Evolutionary conservation across 2,888 invertebrate genomes (phyloP).

Genomic region (Cosmia pyralina): DNA sequence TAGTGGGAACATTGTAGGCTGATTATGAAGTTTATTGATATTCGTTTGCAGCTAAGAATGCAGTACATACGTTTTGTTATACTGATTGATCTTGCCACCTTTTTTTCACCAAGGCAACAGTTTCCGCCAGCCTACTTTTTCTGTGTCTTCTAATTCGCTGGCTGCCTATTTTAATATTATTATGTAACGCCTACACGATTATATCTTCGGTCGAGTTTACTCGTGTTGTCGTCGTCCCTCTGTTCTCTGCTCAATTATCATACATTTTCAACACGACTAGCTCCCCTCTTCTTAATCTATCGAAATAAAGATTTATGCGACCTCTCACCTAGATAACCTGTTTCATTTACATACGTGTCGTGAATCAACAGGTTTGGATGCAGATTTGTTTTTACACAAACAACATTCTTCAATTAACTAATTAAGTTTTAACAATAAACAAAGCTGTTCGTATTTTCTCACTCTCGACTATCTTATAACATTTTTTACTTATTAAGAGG

Average conservation of each 20-base stretch:
- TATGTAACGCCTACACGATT: not conserved
- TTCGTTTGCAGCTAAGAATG: too few species aligned
- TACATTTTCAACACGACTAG: constrained; percentile 54
- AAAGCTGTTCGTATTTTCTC: too few species aligned
- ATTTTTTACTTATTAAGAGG: too few species aligned
- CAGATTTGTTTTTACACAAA: not conserved
- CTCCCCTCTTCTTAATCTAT: constrained; percentile 13
- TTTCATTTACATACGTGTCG: constrained; percentile 28
- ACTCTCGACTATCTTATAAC: too few species aligned
- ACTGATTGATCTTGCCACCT: too few species aligned
- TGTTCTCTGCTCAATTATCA: constrained; percentile 21
- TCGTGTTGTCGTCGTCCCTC: not conserved
- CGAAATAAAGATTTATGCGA: constrained; percentile 37
- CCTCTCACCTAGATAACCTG: constrained; percentile 39
- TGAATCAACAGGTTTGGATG: constrained; percentile 5
- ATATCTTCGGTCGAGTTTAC: constrained; percentile 5
- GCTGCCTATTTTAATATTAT: not conserved
- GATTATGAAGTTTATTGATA: too few species aligned
- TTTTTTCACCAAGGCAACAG: too few species aligned
- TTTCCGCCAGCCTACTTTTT: too few species aligned
- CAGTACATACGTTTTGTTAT: too few species aligned
- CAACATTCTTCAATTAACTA: not conserved
- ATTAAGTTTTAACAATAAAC: too few species aligned
- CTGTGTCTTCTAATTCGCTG: not conserved
- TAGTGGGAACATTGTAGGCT: too few species aligned